Evolutionary conservation across 1,140 invertebrate species (phyloP).

Genomic region (Holotrichia oblita): DNA sequence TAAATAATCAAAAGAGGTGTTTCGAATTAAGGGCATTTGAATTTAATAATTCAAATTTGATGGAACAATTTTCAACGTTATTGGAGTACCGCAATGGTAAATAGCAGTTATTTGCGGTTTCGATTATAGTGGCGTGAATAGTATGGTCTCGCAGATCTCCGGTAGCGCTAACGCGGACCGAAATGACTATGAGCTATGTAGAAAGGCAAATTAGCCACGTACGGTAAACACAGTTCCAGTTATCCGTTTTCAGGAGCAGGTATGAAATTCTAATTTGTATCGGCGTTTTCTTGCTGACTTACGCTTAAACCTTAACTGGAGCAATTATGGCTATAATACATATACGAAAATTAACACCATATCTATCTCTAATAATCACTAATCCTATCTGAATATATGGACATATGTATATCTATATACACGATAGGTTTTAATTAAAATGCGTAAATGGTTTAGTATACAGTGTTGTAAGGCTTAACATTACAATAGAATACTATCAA

Average conservation of each 20-base stretch:
- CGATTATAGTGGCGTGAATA: background rate
- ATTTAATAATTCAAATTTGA: background rate
- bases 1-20: background rate
- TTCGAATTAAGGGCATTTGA: background rate
- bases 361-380: too few species aligned
- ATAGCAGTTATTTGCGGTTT: background rate
- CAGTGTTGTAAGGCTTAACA: too few species aligned
- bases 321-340: too few species aligned
- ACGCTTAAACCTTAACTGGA: too few species aligned
- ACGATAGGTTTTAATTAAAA: too few species aligned
- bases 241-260: background rate
- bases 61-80: constrained; percentile 8
- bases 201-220: background rate
- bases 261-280: background rate
- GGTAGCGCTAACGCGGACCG: background rate
- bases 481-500: too few species aligned
- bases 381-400: too few species aligned
- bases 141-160: background rate
- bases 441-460: too few species aligned
- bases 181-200: background rate
- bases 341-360: too few species aligned
- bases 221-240: constrained; percentile 12
- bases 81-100: background rate
- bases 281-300: too few species aligned
- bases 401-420: too few species aligned